A percentile compares a stretch with the other conserved stretches of the same genome.
These are phyloP conservation scores for Drosophila antonietae DNA, from an alignment of 2,888 invertebrate species.

Conservation along the genomic window DNA sequence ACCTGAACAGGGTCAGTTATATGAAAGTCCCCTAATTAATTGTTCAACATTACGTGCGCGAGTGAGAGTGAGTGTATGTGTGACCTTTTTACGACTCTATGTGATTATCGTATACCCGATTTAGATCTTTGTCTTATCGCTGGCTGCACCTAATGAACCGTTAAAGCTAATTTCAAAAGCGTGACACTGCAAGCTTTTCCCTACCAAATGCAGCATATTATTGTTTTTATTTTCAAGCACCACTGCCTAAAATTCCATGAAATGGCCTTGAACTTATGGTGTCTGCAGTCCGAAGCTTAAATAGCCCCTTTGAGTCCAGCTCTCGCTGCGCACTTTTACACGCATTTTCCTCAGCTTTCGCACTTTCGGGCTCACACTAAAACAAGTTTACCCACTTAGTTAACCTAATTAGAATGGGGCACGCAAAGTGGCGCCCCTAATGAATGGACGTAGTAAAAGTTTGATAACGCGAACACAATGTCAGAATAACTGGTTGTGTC, in stretches of 20 bases:
- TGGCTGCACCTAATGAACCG: conserved; percentile 34
- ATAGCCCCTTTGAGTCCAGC: conserved; percentile 8
- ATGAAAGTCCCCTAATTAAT: conserved; percentile 43
- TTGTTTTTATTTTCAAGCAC: conserved; percentile 13
- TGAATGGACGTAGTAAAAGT: conserved; percentile 60
- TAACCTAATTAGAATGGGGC: conserved; percentile 69
- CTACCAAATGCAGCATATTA: neutral
- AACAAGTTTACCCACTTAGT: conserved; percentile 67
- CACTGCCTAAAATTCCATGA: conserved; percentile 35
- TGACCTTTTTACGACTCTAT: conserved; percentile 4
- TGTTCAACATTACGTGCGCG: conserved; percentile 16
- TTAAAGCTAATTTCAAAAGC: conserved; percentile 50
- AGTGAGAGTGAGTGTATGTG: conserved; percentile 3
- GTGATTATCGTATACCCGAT: conserved; percentile 29
- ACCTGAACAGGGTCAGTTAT: conserved; percentile 47
- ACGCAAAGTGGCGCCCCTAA: conserved; percentile 61
- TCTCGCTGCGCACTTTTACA: conserved; percentile 34
- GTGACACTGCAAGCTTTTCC: conserved; percentile 39
- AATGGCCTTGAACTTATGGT: conserved; percentile 71
- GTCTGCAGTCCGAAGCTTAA: conserved; percentile 31
- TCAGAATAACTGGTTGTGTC: neutral
- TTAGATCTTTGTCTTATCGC: conserved; percentile 30
- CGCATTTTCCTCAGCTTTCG: conserved; percentile 66
- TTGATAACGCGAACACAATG: conserved; percentile 36
- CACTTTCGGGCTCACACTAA: conserved; percentile 38